phyloP scores from a whole-genome alignment of 2,797 vertebrate genomes.

The Poeciliopsis presidionis region DNA sequence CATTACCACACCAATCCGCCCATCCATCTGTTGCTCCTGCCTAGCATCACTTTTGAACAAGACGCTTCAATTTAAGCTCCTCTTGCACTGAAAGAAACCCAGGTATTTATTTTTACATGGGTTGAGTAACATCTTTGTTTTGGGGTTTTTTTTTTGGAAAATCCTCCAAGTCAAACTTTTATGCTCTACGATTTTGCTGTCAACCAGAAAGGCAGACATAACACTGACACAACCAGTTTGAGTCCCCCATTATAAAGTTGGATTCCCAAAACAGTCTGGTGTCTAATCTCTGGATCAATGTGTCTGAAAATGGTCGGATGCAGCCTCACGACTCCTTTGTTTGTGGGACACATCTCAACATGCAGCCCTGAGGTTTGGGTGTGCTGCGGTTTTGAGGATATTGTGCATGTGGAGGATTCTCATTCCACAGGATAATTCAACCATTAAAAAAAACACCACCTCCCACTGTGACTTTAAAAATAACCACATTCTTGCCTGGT shows the following conservation, averaged over 20 bases:
- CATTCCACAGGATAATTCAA: conserved; percentile 27
- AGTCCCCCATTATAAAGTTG: conserved; percentile 36
- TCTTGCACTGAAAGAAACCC: background rate
- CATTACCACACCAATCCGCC: background rate
- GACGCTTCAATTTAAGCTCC: background rate
- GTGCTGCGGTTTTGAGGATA: conserved; percentile 15
- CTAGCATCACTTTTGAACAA: background rate
- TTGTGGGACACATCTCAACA: conserved; percentile 10
- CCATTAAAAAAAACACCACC: conserved; percentile 11
- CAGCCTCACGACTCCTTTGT: conserved; percentile 36
- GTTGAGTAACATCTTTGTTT: background rate
- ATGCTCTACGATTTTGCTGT: background rate
- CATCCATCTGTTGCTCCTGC: background rate
- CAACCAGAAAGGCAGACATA: background rate
- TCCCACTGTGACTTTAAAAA: background rate
- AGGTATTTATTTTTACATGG: background rate
- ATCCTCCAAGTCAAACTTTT: background rate
- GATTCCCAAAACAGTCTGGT: conserved; percentile 25
- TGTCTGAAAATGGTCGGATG: conserved; percentile 47
- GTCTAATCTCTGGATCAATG: conserved; percentile 62
- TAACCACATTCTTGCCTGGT: conserved; percentile 7
- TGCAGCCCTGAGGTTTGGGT: conserved; percentile 7
- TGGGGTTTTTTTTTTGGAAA: background rate
- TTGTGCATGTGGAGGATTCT: conserved; percentile 11
- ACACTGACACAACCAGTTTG: background rate